Evolutionary conservation across 2,113 vertebrate species (phyloP).

Genomic region (Macquaria australasica): DNA sequence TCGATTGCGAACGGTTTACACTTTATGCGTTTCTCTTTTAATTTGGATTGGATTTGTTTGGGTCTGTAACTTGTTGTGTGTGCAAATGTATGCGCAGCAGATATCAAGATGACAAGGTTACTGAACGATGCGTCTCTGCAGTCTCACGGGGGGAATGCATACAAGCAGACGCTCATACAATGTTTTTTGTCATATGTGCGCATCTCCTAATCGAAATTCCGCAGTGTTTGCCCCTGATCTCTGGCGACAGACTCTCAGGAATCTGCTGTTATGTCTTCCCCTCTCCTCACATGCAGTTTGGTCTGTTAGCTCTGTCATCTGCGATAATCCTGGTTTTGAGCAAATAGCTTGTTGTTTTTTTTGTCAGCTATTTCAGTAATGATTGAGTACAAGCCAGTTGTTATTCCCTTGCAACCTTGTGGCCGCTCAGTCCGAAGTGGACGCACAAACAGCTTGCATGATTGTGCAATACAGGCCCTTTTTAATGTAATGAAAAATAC

Average conservation of each 20-base stretch:
- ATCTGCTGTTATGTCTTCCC: conserved; percentile 81
- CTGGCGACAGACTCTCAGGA: conserved; percentile 75
- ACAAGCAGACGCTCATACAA: background rate
- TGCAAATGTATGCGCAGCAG: conserved; percentile 37
- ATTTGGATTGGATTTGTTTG: background rate
- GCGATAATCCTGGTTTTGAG: conserved; percentile 32
- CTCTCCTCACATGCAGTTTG: conserved; percentile 43
- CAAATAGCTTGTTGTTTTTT: conserved; percentile 11
- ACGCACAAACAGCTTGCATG: conserved; percentile 64
- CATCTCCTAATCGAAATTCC: conserved; percentile 58
- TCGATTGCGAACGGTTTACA: background rate
- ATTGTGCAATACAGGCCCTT: conserved; percentile 70
- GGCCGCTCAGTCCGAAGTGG: conserved; percentile 52
- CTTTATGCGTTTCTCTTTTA: background rate
- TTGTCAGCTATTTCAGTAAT: conserved; percentile 7
- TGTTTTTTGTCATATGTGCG: conserved; percentile 42
- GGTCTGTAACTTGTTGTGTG: background rate
- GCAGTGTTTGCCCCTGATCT: conserved; percentile 72
- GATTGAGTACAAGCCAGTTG: conserved; percentile 45
- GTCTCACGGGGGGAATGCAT: conserved; percentile 42
- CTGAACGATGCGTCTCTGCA: conserved; percentile 20
- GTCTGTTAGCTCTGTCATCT: conserved; percentile 49
- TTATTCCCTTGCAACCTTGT: conserved; percentile 45
- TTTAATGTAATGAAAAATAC: conserved; percentile 44
- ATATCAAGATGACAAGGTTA: conserved; percentile 19